These are phyloP conservation scores for Spermophilus dauricus DNA, from an alignment of 2,113 vertebrate species.

Conservation along the genomic window DNA sequence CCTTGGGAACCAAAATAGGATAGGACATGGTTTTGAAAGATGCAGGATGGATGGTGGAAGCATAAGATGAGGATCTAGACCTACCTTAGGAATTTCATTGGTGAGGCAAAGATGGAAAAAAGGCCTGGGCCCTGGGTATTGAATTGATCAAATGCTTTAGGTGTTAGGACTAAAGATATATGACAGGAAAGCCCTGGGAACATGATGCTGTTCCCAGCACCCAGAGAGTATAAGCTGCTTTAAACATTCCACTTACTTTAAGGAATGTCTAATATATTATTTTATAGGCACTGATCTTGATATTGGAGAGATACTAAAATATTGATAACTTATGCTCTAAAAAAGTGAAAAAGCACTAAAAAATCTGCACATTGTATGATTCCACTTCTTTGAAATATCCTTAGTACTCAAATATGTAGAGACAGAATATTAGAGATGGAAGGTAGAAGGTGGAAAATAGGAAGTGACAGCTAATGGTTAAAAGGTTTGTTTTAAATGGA, in stretches of 20 bases:
- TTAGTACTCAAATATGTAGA: not conserved
- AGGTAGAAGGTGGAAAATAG: not conserved
- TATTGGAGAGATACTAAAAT: not conserved
- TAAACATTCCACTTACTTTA: not conserved
- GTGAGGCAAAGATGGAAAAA: not conserved
- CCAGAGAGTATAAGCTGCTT: not conserved
- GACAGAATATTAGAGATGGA: constrained; percentile 13
- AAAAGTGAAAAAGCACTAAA: constrained; percentile 11
- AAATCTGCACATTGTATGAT: not conserved
- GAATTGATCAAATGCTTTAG: not conserved
- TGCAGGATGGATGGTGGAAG: not conserved
- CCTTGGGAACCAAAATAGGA: not conserved
- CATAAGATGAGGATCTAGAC: not conserved
- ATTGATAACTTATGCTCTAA: not conserved
- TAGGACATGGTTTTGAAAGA: not conserved
- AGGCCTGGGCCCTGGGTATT: not conserved
- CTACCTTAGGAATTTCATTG: not conserved
- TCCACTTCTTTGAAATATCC: not conserved
- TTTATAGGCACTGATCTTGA: not conserved
- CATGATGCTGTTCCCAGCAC: not conserved
- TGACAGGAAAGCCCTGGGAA: not conserved
- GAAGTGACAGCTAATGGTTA: not conserved
- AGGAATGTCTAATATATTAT: not conserved
- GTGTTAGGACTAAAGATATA: not conserved
- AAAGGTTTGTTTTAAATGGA: not conserved